Evolutionary conservation across 1,140 invertebrate genomes (phyloP).

Genomic region (Mizuhopecten yessoensis): DNA sequence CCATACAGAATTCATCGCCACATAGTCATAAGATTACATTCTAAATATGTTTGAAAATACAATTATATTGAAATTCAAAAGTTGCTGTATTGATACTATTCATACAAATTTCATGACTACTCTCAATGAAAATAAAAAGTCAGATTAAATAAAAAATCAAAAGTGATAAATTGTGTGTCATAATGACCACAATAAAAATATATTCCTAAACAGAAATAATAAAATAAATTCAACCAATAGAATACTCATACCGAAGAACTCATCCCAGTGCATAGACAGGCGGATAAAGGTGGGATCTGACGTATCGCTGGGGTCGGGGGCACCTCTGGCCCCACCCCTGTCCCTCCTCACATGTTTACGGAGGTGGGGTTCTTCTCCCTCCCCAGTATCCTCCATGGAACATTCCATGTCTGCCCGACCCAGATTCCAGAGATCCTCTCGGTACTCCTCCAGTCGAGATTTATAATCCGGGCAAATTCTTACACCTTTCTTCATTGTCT

Average conservation of each 20-base stretch:
- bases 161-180: too few species aligned
- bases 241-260: not conserved
- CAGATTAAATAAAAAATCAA: too few species aligned
- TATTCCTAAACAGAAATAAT: too few species aligned
- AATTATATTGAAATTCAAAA: too few species aligned
- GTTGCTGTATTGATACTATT: too few species aligned
- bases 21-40: too few species aligned
- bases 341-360: constrained; percentile 36
- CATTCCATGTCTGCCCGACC: not conserved
- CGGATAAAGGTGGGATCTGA: constrained; percentile 24
- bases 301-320: not conserved
- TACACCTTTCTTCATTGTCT: constrained; percentile 33
- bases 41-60: too few species aligned
- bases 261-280: constrained; percentile 26
- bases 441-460: not conserved
- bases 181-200: too few species aligned
- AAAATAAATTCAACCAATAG: too few species aligned
- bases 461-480: not conserved
- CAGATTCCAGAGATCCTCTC: constrained; percentile 5
- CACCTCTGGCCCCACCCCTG: not conserved
- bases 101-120: too few species aligned
- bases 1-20: too few species aligned
- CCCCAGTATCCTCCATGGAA: not conserved
- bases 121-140: too few species aligned
- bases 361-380: not conserved